Evolutionary conservation across 2,113 vertebrate species (phyloP), one percentile per base, ranked within the genome.

Genomic region (Bos indicus): DNA sequence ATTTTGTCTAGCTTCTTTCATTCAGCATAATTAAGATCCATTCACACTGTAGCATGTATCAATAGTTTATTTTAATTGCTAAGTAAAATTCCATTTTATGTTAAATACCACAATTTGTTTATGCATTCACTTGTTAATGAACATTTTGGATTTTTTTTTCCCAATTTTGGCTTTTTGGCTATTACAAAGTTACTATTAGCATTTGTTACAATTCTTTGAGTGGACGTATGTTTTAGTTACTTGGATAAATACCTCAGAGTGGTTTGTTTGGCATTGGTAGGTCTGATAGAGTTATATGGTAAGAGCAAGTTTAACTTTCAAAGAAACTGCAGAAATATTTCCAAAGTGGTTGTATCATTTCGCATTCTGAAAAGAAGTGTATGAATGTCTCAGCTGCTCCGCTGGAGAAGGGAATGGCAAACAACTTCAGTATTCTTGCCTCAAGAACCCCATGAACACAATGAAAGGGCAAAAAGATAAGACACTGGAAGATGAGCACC

Each of bases 131-230:
- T 57, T 62, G 17, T 56, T 77, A 33, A 56, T 92, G 83, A 56
- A n/a, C 26, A 67, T 46, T 80, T 92, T 56, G n/a, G 5, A 5
- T 23, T 74, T 40, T 40, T 71, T 15, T 15, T 1, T 8, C 0
- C 19, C 62, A 12, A 67, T 94, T n/a, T 86, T 17, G 13, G 36
- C 16, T 56, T 91, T 88, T 25, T 43, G 8, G 17, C 46, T 93
- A 78, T 90, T 90, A 36, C 15, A 94, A 48, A 62, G n/a, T 90
- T 82, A 88, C 26, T 81, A 23, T 74, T 59, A 51, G 51, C 52
- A 91, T 74, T 86, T 80, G 7, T 28, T 97, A 74, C 23, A 96
- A 95, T 21, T 94, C 21, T 88, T 92, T 88, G 56, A 96, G 64
- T 80, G 21, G 40, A 71, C 25, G n/a, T 84, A 43, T 64, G 17